A percentile compares a stretch with the other conserved stretches of the same genome.
phyloP scores from a whole-genome alignment of 2,888 invertebrate genomes.

The Dilophus febrilis region DNA sequence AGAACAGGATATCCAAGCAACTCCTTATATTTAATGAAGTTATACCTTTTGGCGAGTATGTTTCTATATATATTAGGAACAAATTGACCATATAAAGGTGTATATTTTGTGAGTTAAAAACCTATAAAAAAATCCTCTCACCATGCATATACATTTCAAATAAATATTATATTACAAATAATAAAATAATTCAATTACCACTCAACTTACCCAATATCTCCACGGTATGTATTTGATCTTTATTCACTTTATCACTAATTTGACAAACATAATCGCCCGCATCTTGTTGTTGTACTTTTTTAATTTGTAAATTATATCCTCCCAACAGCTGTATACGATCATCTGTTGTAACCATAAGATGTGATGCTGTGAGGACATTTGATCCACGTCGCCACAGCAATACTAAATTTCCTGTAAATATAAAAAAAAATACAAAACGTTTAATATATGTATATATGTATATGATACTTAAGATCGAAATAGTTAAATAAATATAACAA shows the following conservation, averaged over 20 bases:
- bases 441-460: too few relatives aligned
- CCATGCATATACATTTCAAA: background rate
- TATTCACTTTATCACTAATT: slow-evolving; percentile 47
- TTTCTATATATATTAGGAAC: too few relatives aligned
- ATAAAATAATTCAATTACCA: background rate
- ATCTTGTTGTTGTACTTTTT: slow-evolving; percentile 50
- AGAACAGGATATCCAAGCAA: too few relatives aligned
- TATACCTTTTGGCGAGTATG: too few relatives aligned
- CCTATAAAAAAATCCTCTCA: background rate
- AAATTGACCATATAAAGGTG: too few relatives aligned
- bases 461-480: too few relatives aligned
- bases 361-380: slow-evolving; percentile 54
- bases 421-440: slow-evolving; percentile 4
- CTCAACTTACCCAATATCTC: slow-evolving; percentile 40
- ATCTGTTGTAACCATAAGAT: slow-evolving; percentile 53
- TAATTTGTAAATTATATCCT: slow-evolving; percentile 53
- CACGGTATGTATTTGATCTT: slow-evolving; percentile 54
- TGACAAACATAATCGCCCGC: slow-evolving; percentile 55
- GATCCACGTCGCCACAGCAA: slow-evolving; percentile 51
- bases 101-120: too few relatives aligned
- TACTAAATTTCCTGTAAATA: slow-evolving; percentile 39
- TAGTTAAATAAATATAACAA: too few relatives aligned
- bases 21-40: too few relatives aligned
- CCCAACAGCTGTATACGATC: slow-evolving; percentile 49
- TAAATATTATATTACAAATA: background rate